Evolutionary conservation across 1,140 invertebrate genomes (phyloP).

Genomic region (Cecropterus lyciades): DNA sequence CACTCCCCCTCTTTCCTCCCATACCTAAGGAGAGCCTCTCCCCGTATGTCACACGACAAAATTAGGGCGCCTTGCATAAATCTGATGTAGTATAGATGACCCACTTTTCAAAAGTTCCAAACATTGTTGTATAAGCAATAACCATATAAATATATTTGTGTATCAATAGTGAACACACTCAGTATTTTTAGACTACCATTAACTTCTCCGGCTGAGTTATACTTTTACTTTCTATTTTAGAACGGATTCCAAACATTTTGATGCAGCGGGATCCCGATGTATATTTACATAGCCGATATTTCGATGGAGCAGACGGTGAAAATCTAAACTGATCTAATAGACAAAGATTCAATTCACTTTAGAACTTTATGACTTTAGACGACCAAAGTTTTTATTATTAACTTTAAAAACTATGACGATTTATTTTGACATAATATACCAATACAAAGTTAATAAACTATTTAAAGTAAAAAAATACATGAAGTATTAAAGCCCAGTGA

Average conservation of each 20-base stretch:
- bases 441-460: too few species aligned
- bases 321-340: constrained; percentile 2
- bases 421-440: too few species aligned
- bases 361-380: too few species aligned
- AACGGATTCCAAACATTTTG: constrained; percentile 13
- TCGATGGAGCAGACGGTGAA: background rate
- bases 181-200: constrained; percentile 17
- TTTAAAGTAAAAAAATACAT: too few species aligned
- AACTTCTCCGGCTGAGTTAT: constrained; percentile 8
- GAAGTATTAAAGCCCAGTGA: too few species aligned
- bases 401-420: too few species aligned
- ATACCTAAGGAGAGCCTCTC: too few species aligned
- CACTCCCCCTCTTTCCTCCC: too few species aligned
- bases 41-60: too few species aligned
- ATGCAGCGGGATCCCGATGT: constrained; percentile 2
- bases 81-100: background rate
- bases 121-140: background rate
- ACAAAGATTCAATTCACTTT: background rate
- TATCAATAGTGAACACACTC: constrained; percentile 7
- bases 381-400: too few species aligned
- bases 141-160: background rate
- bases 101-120: too few species aligned
- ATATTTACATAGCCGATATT: constrained; percentile 23
- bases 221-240: constrained; percentile 27
- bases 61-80: too few species aligned